Conservation (phyloP, 2,113 vertebrate species). For the Agapornis roseicollis region DNA sequence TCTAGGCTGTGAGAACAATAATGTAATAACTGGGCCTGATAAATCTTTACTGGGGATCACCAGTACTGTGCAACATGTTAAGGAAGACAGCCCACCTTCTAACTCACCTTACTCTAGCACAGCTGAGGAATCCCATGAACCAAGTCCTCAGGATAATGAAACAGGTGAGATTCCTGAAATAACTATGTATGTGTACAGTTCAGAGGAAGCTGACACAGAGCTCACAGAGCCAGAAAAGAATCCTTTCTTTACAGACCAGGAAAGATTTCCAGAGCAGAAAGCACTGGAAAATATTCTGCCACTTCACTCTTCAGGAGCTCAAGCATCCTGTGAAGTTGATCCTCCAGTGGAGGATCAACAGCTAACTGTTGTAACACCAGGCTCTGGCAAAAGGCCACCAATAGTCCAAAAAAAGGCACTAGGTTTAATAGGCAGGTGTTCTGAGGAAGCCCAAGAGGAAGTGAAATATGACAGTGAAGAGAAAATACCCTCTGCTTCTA, state of each 20-base stretch:
- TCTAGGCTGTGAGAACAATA: background rate
- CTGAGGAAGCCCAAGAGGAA: background rate
- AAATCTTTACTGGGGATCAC: background rate
- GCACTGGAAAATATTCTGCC: background rate
- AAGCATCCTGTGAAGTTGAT: background rate
- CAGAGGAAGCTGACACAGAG: conserved; percentile 43
- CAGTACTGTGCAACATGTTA: background rate
- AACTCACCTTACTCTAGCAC: background rate
- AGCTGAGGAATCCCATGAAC: background rate
- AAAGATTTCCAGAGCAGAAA: conserved; percentile 20
- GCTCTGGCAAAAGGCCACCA: background rate
- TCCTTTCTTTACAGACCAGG: conserved; percentile 22
- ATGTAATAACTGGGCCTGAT: background rate
- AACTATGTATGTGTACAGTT: background rate
- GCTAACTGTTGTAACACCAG: background rate
- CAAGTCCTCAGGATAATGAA: background rate
- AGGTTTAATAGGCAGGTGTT: background rate
- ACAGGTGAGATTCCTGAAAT: conserved; percentile 15
- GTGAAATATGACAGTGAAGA: background rate
- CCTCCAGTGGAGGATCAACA: background rate
- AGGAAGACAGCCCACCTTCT: background rate
- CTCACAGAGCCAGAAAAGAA: background rate
- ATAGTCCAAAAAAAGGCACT: background rate
- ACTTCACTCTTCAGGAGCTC: background rate
- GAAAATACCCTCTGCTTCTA: background rate